A percentile compares a stretch with the other conserved stretches of the same genome.
phyloP scores from a whole-genome alignment of 1,140 invertebrate genomes.

The Lucilia cuprina region DNA sequence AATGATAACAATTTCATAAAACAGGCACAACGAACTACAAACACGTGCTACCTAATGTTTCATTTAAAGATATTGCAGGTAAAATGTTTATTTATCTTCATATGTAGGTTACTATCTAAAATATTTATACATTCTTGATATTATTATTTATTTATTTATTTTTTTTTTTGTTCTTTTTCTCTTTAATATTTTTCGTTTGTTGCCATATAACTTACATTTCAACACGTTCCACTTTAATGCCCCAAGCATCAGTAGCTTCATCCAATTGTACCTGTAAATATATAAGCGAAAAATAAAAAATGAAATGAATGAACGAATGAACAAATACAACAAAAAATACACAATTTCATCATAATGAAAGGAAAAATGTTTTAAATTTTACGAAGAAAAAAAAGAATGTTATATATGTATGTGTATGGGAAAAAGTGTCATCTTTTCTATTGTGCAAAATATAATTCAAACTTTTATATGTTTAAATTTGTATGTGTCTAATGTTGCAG shows the following conservation, averaged over 20 bases:
- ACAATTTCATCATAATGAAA: background rate
- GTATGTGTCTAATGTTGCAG: background rate
- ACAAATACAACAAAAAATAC: background rate
- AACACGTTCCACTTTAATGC: conserved; percentile 93
- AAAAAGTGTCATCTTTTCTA: background rate
- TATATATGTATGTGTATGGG: too few species aligned
- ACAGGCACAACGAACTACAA: too few species aligned
- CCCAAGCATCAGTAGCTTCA: conserved; percentile 94
- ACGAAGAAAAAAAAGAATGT: background rate
- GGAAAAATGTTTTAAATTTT: background rate
- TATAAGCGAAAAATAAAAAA: background rate
- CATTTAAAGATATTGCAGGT: background rate
- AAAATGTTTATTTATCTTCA: background rate
- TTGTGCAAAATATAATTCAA: background rate
- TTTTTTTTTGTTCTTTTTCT: too few species aligned
- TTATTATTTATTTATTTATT: too few species aligned
- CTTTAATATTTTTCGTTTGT: too few species aligned
- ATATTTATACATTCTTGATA: background rate
- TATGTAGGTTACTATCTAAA: background rate
- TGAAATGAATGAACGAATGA: background rate
- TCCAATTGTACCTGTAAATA: conserved; percentile 46
- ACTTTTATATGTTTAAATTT: background rate
- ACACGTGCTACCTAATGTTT: too few species aligned
- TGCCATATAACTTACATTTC: conserved; percentile 79
- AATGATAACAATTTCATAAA: too few species aligned